Base-by-base conservation (phyloP, 2,113 vertebrate genomes). In the Menidia beryllina region DNA sequence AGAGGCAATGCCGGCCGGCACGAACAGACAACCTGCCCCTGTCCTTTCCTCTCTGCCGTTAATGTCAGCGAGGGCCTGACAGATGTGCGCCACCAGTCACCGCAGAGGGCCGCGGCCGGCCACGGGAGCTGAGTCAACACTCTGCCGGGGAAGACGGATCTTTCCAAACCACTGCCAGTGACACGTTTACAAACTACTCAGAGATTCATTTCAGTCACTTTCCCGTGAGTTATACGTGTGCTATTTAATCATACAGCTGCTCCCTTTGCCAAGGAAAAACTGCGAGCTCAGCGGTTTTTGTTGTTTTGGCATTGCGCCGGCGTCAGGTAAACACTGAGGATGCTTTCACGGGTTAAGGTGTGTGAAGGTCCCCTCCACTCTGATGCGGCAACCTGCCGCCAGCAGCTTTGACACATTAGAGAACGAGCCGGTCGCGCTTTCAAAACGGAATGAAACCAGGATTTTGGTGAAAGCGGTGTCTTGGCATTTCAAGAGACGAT, bases 61-160 rank as follows among this genome's bases (percentile, higher is more conserved):
- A 55, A 76, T 79, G 77, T 87, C 86, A 79, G 75, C 21, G 55
- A 43, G 20, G n/a, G 66, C 27, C 43, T 87, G 84, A 86, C 73
- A 64, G 81, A 89, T 72, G 75, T 61, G 45, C 49, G 25, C 68
- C 13, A 75, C 34, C 25, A 83, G 71, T 64, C 77, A 50, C 78
- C 27, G 15, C 47, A 48, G 79, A 74, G 56, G 55, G 62, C 73
- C 0, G 69, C 63, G 8, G 73, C 60, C 0, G 61, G 51, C 80
- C 5, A 20, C 77, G 30, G 72, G n/a, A 75, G 91, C 89, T 89
- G 88, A 91, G 69, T 86, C 82, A 50, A 62, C 86, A 72, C 76
- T 84, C 75, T 56, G n/a, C 65, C 2, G 56, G n/a, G 14, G 58
- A 61, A 77, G 79, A 75, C 49, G 2, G 74, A 76, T 79, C 38